Evolutionary conservation across 2,797 vertebrate species (phyloP).

Genomic region (Oreochromis mossambicus): DNA sequence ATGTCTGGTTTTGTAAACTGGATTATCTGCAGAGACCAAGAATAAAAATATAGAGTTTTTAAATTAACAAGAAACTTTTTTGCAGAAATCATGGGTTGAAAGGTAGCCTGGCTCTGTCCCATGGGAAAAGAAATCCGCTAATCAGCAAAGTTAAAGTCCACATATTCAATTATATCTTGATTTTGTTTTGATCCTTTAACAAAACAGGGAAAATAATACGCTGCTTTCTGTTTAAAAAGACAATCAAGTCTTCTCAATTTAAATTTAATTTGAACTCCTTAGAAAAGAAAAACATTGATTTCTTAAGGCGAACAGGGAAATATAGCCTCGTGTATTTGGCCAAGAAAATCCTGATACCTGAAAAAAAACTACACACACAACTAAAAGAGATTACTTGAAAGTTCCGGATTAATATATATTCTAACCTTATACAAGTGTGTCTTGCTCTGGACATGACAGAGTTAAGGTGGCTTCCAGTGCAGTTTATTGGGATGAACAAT

Average conservation of each 20-base stretch:
- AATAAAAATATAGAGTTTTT: background rate
- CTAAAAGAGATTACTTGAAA: background rate
- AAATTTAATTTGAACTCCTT: background rate
- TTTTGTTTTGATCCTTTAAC: background rate
- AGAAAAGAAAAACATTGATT: background rate
- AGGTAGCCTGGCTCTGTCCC: background rate
- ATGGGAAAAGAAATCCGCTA: background rate
- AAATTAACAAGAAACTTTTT: background rate
- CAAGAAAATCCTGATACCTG: background rate
- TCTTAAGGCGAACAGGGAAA: background rate
- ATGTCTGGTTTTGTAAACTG: background rate
- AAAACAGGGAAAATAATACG: background rate
- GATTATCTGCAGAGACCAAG: background rate
- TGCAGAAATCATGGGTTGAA: background rate
- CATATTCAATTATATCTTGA: background rate
- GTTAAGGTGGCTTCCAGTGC: conserved; percentile 53
- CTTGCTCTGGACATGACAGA: conserved; percentile 21
- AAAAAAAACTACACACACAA: background rate
- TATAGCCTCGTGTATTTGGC: background rate
- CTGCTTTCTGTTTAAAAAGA: background rate
- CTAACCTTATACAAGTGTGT: background rate
- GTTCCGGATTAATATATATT: background rate
- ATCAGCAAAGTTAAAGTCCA: background rate
- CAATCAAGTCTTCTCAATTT: background rate
- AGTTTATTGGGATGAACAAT: conserved; percentile 71